These are phyloP conservation scores for Platysteira castanea DNA, from an alignment of 2,113 vertebrate species.

Conservation along the genomic window DNA sequence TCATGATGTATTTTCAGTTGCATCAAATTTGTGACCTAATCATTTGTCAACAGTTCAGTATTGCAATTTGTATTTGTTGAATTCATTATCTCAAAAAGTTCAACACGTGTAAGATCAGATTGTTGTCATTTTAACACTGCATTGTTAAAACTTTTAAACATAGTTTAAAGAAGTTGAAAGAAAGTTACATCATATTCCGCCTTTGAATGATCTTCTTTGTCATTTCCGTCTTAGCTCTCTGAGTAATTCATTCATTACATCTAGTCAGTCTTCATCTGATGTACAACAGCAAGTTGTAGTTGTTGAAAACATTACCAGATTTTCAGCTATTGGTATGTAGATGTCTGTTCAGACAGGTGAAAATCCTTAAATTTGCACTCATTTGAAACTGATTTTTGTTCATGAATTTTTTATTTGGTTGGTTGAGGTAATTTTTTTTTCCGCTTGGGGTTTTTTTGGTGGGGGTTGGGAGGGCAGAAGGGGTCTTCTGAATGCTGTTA, in stretches of 20 bases:
- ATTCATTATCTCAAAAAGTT: neutral
- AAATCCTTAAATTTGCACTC: neutral
- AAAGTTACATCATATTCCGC: neutral
- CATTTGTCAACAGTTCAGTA: neutral
- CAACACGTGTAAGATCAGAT: neutral
- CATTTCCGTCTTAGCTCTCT: neutral
- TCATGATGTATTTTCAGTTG: neutral
- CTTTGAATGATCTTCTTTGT: neutral
- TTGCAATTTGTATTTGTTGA: neutral
- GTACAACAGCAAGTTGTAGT: neutral
- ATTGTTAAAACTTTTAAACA: neutral
- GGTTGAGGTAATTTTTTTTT: neutral
- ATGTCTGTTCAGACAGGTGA: neutral
- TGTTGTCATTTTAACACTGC: neutral
- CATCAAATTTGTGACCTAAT: neutral
- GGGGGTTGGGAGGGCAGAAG: rapidly evolving
- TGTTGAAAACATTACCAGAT: neutral
- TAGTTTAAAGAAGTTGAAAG: neutral
- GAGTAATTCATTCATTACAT: neutral
- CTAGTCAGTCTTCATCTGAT: neutral
- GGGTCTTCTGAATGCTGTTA: neutral
- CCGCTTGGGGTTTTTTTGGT: rapidly evolving
- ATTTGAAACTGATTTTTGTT: neutral
- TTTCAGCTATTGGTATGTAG: neutral
- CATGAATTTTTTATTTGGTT: neutral